These are phyloP conservation scores for Macrotrachela quadricornifera DNA, from an alignment of 1,140 invertebrate genomes.

Conservation along the genomic window DNA sequence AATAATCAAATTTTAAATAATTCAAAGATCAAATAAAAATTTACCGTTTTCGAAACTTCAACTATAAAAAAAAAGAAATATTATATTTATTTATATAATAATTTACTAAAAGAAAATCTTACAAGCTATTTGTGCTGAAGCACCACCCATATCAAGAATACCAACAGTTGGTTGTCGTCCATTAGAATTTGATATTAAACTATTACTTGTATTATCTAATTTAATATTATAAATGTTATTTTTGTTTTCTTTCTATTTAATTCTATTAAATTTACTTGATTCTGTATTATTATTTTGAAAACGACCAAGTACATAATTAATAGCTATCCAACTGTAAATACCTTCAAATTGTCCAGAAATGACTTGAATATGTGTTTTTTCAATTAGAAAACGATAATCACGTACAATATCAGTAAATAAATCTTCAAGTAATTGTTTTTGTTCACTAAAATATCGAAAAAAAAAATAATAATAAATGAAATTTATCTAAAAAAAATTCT, in stretches of 20 bases:
- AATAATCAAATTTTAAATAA: no score
- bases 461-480: no score
- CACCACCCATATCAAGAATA: conserved; percentile 40
- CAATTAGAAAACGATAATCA: conserved; percentile 31
- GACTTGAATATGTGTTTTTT: conserved; percentile 34
- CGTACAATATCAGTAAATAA: conserved; percentile 29
- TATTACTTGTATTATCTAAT: no score
- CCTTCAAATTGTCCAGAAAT: conserved; percentile 38
- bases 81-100: not conserved
- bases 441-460: conserved; percentile 25
- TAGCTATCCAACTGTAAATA: conserved; percentile 38
- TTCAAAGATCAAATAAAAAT: no score
- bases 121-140: conserved; percentile 37
- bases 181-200: no score
- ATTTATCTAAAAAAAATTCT: not conserved
- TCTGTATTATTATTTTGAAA: conserved; percentile 27
- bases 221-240: no score
- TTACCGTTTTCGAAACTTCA: no score
- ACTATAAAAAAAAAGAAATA: not conserved
- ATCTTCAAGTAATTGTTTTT: conserved; percentile 31
- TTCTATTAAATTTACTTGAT: no score
- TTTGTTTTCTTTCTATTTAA: no score
- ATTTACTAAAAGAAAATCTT: conserved; percentile 24
- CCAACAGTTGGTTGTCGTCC: conserved; percentile 25
- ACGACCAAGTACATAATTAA: conserved; percentile 35